Percentiles rank a stretch among this genome's conserved stretches.
Evolutionary conservation across 2,888 invertebrate species (phyloP).

Genomic region (Fabriciana adippe): DNA sequence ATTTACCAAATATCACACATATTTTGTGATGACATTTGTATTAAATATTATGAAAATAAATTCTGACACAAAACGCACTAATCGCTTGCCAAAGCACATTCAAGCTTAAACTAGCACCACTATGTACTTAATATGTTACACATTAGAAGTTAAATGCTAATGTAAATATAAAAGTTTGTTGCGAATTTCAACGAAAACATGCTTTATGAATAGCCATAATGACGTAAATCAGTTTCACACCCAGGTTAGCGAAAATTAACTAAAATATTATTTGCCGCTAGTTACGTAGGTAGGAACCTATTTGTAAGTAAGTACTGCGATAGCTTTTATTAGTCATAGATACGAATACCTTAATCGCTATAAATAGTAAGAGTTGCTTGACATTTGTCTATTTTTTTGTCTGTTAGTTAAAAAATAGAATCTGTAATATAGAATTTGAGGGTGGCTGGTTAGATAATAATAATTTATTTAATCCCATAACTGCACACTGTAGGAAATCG

Average conservation of each 20-base stretch:
- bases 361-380: neutral
- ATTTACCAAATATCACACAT: constrained; percentile 1
- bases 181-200: constrained; percentile 29
- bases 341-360: neutral
- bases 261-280: constrained; percentile 11
- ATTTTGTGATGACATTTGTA: neutral
- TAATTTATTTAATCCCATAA: constrained; percentile 31
- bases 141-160: constrained; percentile 42
- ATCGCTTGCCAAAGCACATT: constrained; percentile 73
- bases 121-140: constrained; percentile 41
- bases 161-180: constrained; percentile 35
- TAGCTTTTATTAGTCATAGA: constrained; percentile 27
- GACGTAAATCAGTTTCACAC: constrained; percentile 32
- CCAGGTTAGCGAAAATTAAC: constrained; percentile 15
- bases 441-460: constrained; percentile 67
- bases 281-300: constrained; percentile 10
- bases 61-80: constrained; percentile 65
- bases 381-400: neutral
- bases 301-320: constrained; percentile 30
- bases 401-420: constrained; percentile 8
- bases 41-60: constrained; percentile 50
- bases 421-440: constrained; percentile 36
- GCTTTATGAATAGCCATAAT: constrained; percentile 40
- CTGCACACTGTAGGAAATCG: constrained; percentile 3
- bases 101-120: constrained; percentile 64